Evolutionary conservation across 2,113 vertebrate genomes (phyloP).

Genomic region (Callorhinus ursinus): DNA sequence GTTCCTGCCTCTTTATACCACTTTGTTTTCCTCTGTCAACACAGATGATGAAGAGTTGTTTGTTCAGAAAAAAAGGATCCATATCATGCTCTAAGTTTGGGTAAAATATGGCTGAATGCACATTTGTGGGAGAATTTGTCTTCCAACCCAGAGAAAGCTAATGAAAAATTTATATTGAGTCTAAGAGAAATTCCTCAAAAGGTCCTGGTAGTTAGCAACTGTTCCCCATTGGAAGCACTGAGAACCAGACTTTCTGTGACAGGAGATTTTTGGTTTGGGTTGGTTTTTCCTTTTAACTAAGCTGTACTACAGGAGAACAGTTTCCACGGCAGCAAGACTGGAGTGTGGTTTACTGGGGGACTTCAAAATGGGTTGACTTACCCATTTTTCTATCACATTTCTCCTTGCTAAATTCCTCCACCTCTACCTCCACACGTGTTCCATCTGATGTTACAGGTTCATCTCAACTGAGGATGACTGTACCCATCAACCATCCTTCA

Average conservation of each 20-base stretch:
- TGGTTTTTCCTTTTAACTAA: background rate
- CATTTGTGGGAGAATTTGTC: constrained; percentile 2
- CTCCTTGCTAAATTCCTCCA: background rate
- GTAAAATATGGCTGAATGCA: background rate
- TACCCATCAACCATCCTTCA: background rate
- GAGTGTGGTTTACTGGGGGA: background rate
- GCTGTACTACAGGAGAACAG: background rate
- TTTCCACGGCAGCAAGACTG: background rate
- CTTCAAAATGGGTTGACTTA: background rate
- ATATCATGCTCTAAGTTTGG: background rate
- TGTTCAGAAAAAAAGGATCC: background rate
- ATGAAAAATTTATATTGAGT: background rate
- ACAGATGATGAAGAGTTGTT: background rate
- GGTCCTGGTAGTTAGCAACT: background rate
- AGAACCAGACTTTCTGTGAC: background rate
- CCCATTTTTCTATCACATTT: background rate
- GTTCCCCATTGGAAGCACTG: background rate
- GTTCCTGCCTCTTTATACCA: background rate
- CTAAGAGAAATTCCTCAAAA: background rate
- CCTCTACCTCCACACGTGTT: no score
- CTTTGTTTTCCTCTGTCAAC: background rate
- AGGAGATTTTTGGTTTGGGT: background rate
- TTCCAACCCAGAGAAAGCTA: background rate
- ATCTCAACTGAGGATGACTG: background rate
- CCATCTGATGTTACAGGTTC: background rate